phyloP scores from a whole-genome alignment of 2,888 invertebrate species.

The Antheraea assamensis region DNA sequence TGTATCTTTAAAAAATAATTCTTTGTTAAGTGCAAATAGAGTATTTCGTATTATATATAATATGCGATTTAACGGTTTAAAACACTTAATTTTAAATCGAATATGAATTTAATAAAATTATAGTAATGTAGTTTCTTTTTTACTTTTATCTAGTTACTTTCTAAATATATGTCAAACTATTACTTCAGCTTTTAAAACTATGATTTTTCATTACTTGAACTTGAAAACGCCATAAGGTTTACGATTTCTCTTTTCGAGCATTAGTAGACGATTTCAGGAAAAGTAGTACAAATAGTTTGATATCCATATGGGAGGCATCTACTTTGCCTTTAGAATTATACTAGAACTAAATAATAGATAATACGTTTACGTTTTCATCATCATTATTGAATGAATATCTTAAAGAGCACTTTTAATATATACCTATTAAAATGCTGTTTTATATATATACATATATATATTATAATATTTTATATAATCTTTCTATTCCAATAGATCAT shows the following conservation, averaged over 20 bases:
- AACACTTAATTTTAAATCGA: not conserved
- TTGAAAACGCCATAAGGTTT: not conserved
- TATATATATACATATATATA: constrained; percentile 20
- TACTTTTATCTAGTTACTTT: not conserved
- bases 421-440: constrained; percentile 15
- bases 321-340: not conserved
- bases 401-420: constrained; percentile 16
- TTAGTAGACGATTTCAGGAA: constrained; percentile 37
- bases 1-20: constrained; percentile 34
- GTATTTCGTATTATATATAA: constrained; percentile 44
- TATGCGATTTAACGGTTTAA: not conserved
- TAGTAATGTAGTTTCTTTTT: not conserved
- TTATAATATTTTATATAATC: constrained; percentile 29
- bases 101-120: not conserved
- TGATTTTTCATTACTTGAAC: not conserved
- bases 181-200: not conserved
- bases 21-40: constrained; percentile 53
- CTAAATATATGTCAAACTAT: not conserved
- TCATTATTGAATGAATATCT: constrained; percentile 27
- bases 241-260: not conserved
- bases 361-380: constrained; percentile 3
- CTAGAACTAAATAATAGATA: constrained; percentile 13
- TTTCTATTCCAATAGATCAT: constrained; percentile 26
- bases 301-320: constrained; percentile 46
- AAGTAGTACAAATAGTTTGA: constrained; percentile 54